Evolutionary conservation across 2,888 invertebrate genomes (phyloP), one percentile per base, ranked within the genome.

Genomic region (Tholera decimalis): DNA sequence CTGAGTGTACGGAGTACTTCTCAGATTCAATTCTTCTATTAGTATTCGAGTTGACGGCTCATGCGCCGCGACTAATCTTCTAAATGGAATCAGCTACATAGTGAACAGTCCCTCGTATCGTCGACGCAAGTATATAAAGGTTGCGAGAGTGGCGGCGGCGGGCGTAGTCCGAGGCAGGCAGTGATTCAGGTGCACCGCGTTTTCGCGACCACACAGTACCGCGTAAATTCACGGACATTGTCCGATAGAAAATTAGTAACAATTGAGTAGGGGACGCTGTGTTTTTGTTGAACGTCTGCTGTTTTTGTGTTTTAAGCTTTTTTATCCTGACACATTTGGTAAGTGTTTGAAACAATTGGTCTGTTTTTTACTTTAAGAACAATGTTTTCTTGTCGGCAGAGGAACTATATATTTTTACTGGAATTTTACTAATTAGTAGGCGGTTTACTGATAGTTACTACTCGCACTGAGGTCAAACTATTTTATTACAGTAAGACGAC

Each of bases 1-100:
- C 11, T 18, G 47, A 44, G 65, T 54, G 60, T 28, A 59, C 37
- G 28, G 37, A 58, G 43, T 49, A 73, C 60, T 64, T 69, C 54
- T 61, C 44, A 65, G 68, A 70, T 80, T 72, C 64, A 59, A 61
- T 82, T 74, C 71, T 81, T 77, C 77, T 85, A 84, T 84, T 84
- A 85, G 77, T 79, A 85, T 83, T 86, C 80, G 84, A 79, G 63
- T 76, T 77, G 83, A 88, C 80, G 77, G 90, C 87, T 90, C 90
- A 88, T 89, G 90, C 90, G 89, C 88, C 82, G 77, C 86, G 78
- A 85, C 85, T 90, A 91, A 92, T 92, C 89, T 88, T 82, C 83
- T 89, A 88, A 91, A 89, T 91, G 88, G 89, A 90, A 82, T 84
- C 74, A 65, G 78, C 84, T 85, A 87, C 63, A 53, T 82, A 87